phyloP scores from a whole-genome alignment of 2,797 vertebrate genomes.

The Xyrichtys novacula region DNA sequence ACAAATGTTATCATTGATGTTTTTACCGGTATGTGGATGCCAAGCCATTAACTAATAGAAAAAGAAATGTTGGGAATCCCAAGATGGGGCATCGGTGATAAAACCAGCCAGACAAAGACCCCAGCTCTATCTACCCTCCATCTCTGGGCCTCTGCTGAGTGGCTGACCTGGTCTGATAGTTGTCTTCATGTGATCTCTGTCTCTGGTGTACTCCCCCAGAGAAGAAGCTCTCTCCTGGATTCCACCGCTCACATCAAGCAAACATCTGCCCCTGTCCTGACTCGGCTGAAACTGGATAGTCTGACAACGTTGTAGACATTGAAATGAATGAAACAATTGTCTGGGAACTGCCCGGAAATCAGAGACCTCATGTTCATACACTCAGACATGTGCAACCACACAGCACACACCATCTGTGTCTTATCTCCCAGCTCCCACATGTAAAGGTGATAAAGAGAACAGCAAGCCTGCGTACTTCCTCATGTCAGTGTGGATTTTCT shows the following conservation, averaged over 20 bases:
- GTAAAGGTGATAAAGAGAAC: slow-evolving; percentile 69
- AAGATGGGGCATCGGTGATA: slow-evolving; percentile 7
- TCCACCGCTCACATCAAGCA: slow-evolving; percentile 46
- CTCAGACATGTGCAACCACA: slow-evolving; percentile 22
- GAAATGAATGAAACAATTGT: slow-evolving; percentile 27
- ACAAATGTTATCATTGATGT: slow-evolving; percentile 42
- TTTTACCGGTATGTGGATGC: slow-evolving; percentile 28
- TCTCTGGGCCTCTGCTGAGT: slow-evolving; percentile 35
- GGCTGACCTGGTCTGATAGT: slow-evolving; percentile 46
- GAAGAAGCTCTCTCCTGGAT: slow-evolving; percentile 33
- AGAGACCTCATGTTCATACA: slow-evolving; percentile 22
- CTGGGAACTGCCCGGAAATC: slow-evolving; percentile 34
- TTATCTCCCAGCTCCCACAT: slow-evolving; percentile 62
- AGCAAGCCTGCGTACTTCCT: slow-evolving; percentile 47
- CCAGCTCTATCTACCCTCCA: slow-evolving; percentile 18
- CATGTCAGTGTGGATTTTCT: slow-evolving; percentile 29
- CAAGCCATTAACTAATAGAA: slow-evolving; percentile 11
- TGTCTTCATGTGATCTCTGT: slow-evolving; percentile 58
- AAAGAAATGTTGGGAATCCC: slow-evolving; percentile 15
- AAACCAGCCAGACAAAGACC: slow-evolving; percentile 4
- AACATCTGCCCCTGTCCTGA: slow-evolving; percentile 39
- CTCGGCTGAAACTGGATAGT: slow-evolving; percentile 54
- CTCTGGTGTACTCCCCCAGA: slow-evolving; percentile 53
- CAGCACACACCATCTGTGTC: slow-evolving; percentile 51
- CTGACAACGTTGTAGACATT: slow-evolving; percentile 21